Evolutionary conservation across 2,888 invertebrate genomes (phyloP), one percentile per base, ranked within the genome.

Genomic region (Scaeva pyrastri): DNA sequence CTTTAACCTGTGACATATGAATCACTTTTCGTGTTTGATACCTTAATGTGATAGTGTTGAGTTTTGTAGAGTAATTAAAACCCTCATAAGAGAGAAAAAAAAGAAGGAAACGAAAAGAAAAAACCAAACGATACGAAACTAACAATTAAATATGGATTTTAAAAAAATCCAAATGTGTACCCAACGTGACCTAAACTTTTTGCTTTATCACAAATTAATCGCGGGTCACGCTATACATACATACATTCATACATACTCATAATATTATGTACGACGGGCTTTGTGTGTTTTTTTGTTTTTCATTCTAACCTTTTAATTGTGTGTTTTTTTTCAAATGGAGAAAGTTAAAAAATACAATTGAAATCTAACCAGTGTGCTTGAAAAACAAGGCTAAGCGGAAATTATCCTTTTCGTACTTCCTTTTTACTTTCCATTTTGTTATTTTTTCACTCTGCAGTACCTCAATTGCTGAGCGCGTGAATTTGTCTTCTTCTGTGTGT

Each of bases 341-440:
- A 45, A 75, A 48, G 31, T 11, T 26, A 39, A 66, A 64, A 62
- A 58, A 23, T 56, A 56, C 56, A 80, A 73, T 52, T 23, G 48
- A 68, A 73, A 70, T 45, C 66, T 68, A 66, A 50, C 48, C 66
- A 66, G 50, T 60, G 50, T 60, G 68, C 66, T 72, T 50, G 58
- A 14, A 55, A 77, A 68, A 66, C 60, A 73, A 62, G 68, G 73
- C 82, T 68, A 56, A 83, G 78, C 78, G 83, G 83, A 83, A 50
- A 83, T 74, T 78, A 83, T 83, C 83, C 83, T 74, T 83, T 83
- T 78, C 78, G 78, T 73, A 64, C 62, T 83, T 78, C 83, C 78
- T 70, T 70, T 68, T 60, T 39, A 58, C 72, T 74, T 78, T 73
- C 55, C 41, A 83, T 73, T 83, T 68, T 73, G 68, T 60, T 48